Evolutionary conservation across 1,140 invertebrate species (phyloP).

Genomic region (Lepidurus packardi): DNA sequence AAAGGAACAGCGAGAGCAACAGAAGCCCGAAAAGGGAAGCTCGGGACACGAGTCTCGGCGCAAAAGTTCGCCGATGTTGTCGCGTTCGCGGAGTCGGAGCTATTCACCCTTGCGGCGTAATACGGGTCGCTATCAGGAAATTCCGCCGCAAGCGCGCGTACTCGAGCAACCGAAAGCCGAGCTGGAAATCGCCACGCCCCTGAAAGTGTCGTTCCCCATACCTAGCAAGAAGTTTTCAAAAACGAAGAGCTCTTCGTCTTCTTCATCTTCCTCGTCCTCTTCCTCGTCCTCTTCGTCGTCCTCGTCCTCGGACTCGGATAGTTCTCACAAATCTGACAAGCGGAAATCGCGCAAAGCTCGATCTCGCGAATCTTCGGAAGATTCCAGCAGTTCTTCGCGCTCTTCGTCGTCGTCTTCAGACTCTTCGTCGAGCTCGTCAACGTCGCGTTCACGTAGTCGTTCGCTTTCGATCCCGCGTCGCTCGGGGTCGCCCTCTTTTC

Average conservation of each 20-base stretch:
- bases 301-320: neutral
- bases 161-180: neutral
- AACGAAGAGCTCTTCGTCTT: slow-evolving; percentile 25
- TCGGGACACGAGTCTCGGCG: neutral
- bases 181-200: neutral
- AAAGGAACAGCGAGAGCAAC: too few relatives aligned
- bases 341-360: neutral
- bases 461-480: slow-evolving; percentile 80
- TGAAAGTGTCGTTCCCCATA: neutral
- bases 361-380: slow-evolving; percentile 9
- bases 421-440: slow-evolving; percentile 26
- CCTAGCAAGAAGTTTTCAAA: neutral
- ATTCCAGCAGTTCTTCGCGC: slow-evolving; percentile 24
- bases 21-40: neutral
- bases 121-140: slow-evolving; percentile 58
- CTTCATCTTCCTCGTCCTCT: slow-evolving; percentile 34
- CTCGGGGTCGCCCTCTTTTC: slow-evolving; percentile 81
- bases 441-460: slow-evolving; percentile 50
- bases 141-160: slow-evolving; percentile 42
- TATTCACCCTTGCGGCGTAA: slow-evolving; percentile 58
- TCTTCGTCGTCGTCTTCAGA: slow-evolving; percentile 32
- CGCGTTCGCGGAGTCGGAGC: slow-evolving; percentile 42
- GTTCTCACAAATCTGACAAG: neutral
- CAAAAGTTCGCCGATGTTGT: neutral
- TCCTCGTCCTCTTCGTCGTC: slow-evolving; percentile 34